Percentiles rank a stretch among this genome's conserved stretches.
These are phyloP conservation scores for Cavia porcellus DNA, from an alignment of 2,113 vertebrate genomes.

Conservation along the genomic window DNA sequence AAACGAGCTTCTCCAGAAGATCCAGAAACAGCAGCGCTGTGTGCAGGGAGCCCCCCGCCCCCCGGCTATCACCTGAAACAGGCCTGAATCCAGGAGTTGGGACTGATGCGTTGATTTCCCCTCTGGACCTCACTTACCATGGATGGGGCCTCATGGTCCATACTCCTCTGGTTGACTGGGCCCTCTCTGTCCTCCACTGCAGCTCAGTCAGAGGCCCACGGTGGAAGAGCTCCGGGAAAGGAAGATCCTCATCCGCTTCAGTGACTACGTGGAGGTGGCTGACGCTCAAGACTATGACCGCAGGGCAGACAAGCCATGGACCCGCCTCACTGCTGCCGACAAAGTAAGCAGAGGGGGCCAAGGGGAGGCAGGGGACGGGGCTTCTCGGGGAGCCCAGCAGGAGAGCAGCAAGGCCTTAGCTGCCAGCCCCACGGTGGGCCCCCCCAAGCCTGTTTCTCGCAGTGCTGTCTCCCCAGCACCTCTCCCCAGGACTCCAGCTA, in stretches of 20 bases:
- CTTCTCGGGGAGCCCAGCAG: not conserved
- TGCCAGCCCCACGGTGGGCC: fast-evolving
- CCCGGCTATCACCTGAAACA: fast-evolving
- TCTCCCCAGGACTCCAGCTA: not conserved
- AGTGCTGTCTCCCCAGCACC: not conserved
- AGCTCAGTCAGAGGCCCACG: constrained; percentile 98
- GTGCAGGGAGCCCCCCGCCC: not conserved
- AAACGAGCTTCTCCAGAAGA: not conserved
- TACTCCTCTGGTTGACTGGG: not conserved
- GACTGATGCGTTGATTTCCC: fast-evolving
- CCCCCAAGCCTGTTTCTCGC: fast-evolving
- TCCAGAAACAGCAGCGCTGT: fast-evolving
- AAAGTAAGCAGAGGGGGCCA: constrained; percentile 89
- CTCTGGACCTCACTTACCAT: not conserved
- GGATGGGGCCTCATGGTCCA: fast-evolving
- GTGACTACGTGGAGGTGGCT: constrained; percentile 98
- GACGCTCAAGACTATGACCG: constrained; percentile 98
- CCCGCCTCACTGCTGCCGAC: constrained; percentile 97
- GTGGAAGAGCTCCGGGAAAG: constrained; percentile 97
- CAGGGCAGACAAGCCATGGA: constrained; percentile 98
- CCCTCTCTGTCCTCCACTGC: constrained; percentile 12
- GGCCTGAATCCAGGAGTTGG: not conserved
- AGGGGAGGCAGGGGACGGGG: fast-evolving
- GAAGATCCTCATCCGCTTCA: constrained; percentile 98
- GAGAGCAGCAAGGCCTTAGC: not conserved